Evolutionary conservation across 2,113 vertebrate species (phyloP), one percentile per base, ranked within the genome.

Genomic region (Rhineura floridana): DNA sequence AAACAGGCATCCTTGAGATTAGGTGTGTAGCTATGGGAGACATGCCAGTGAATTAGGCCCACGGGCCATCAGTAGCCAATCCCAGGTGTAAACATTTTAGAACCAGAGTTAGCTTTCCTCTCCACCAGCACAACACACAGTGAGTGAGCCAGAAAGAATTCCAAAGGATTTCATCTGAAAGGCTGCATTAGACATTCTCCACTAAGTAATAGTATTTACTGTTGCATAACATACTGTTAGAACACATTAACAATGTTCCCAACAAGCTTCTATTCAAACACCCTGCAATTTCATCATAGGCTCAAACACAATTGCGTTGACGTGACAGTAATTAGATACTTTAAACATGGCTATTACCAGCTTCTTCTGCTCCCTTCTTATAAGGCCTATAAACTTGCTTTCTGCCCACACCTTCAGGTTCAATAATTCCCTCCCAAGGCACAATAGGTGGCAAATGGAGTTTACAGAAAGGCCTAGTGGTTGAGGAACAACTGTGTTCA

Each of bases 51-150:
- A 9, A 3, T 11, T 5, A 36, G 86, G 91, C 21, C 55, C 12
- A 33, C 6, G 33, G 87, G 77, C 88, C 91, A 73, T 36, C 83
- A 0, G 7, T 10, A 62, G 28, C 39, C 30, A 0, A 0, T n/a
- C 81, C 0, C n/a, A 17, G 13, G 0, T 0, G 62, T 69, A 91
- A 83, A 79, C 50, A 59, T 21, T 25, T 67, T 67, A 48, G 46
- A 50, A n/a, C 36, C 44, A 63, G n/a, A 86, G 81, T 88, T 75
- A 88, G 44, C 46, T 91, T 83, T 90, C 44, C 25, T 83, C 83
- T 87, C 36, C 36, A 88, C 44, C 9, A 17, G 50, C 55, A 39
- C 46, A 81, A 85, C 39, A 39, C 62, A 13, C 30, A 91, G 46
- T 39, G 84, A 52, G 1, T 1, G 3, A 42, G 59, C n/a, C 91